A percentile compares a stretch with the other conserved stretches of the same genome.
Conservation (phyloP, 2,888 invertebrate genomes). For the Thecocarcelia acutangulata region DNA sequence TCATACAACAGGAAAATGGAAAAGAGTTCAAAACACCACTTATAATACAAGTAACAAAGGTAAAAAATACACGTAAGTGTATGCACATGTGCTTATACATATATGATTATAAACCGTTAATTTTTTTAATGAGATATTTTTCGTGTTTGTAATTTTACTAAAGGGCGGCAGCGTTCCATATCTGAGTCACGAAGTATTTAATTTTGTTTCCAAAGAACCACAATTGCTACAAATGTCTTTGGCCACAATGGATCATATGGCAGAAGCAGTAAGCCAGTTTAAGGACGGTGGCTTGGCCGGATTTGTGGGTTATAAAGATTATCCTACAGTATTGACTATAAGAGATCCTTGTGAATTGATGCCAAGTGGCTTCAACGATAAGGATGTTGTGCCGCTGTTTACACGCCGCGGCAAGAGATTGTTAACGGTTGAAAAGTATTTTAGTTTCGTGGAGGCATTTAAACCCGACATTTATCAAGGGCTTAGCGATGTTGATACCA, state of each 20-base stretch:
- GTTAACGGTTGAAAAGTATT: conserved; percentile 86
- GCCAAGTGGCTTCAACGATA: conserved; percentile 88
- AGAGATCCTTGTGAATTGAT: conserved; percentile 86
- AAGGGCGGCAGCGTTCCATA: conserved; percentile 92
- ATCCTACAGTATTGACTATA: conserved; percentile 81
- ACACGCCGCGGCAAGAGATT: conserved; percentile 88
- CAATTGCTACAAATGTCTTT: conserved; percentile 88
- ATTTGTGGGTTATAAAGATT: conserved; percentile 85
- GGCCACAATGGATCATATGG: conserved; percentile 86
- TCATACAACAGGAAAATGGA: conserved; percentile 83
- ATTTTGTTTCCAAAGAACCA: conserved; percentile 84
- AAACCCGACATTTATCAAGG: conserved; percentile 92
- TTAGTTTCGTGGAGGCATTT: conserved; percentile 89
- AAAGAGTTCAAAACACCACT: conserved; percentile 87
- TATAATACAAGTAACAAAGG: conserved; percentile 86
- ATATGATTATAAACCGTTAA: neutral
- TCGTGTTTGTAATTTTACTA: conserved; percentile 76
- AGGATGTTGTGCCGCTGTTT: conserved; percentile 88
- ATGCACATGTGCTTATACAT: too few species aligned
- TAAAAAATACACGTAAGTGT: conserved; percentile 28
- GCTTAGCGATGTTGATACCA: conserved; percentile 86
- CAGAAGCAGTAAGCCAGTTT: conserved; percentile 85
- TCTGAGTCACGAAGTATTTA: conserved; percentile 89
- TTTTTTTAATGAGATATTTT: neutral
- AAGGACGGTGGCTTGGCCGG: conserved; percentile 85